Base-by-base conservation (phyloP, 2,888 invertebrate species). In the Melipona beecheii region DNA sequence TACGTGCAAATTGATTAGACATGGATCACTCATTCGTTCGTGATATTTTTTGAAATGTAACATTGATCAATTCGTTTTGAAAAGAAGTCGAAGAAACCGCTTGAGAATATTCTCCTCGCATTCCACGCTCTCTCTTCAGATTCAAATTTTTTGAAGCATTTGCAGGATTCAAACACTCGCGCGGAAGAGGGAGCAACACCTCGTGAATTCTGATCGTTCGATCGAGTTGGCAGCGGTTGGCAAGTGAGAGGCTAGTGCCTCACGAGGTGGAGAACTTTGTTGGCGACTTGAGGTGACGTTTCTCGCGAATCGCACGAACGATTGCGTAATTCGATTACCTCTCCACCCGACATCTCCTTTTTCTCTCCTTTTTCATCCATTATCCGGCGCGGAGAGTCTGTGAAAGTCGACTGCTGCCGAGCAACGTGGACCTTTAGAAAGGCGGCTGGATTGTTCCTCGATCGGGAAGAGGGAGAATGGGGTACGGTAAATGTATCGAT, bases 261-360 rank as follows among this genome's bases (percentile, higher is more conserved):
- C 43, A 49, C 72, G 68, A 31, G 52, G 24, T 75, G 75, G 71
- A 81, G 81, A 84, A 75, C 27, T 73, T 69, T n/a, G 31, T 70
- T 27, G 68, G 27, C 36, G 56, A n/a, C n/a, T n/a, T n/a, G n/a
- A 11, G 68, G 56, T n/a, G 36, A 69, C 76, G 69, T 79, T 79
- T 70, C 68, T 54, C 79, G 70, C 71, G 58, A 78, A 69, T 65
- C 17, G 50, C 69, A 36, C 13, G 56, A 49, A 43, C 64, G 27
- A 24, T 74, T 73, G 50, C 65, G 73, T 50, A 58, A 82, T 24
- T 43, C 74, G 69, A 50, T 56, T 76, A 65, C 43, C 9, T 43
- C 9, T 36, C 9, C 31, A 31, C 3, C 75, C 62, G 56, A 54
- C 56, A 31, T 64, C 52, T 64, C 52, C 4, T 24, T 6, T 56